phyloP scores from a whole-genome alignment of 1,140 invertebrate species.

The Sycophila sp. region DNA sequence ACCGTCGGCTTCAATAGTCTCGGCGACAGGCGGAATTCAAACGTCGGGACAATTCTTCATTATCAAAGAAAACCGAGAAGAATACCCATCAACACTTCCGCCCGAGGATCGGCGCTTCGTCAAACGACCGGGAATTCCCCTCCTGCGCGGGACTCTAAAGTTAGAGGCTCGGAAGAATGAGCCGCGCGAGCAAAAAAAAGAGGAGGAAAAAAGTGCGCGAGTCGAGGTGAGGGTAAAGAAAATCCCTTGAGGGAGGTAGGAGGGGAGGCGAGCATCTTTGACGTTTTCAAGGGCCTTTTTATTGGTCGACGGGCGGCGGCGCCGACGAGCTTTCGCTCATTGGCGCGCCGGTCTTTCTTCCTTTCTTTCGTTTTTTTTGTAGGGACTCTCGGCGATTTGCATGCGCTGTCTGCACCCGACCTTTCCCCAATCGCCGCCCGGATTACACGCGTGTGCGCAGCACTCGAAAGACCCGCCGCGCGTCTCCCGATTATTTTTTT shows the following conservation, averaged over 20 bases:
- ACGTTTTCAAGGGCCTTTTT: constrained; percentile 26
- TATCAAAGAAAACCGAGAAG: constrained; percentile 3
- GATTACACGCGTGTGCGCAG: too few species aligned
- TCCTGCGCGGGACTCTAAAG: background rate
- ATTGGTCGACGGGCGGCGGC: constrained; percentile 14
- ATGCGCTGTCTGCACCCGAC: too few species aligned
- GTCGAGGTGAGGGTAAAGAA: background rate
- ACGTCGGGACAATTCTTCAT: background rate
- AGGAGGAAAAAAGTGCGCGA: background rate
- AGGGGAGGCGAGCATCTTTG: constrained; percentile 3
- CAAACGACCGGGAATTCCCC: background rate
- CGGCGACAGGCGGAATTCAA: background rate
- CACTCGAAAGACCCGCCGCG: too few species aligned
- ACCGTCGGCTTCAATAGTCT: background rate
- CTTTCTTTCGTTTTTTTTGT: constrained; percentile 23
- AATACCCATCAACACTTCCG: constrained; percentile 28
- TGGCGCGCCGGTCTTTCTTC: constrained; percentile 26
- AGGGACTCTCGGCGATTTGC: too few species aligned
- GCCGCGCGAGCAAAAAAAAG: background rate
- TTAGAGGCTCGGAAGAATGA: background rate
- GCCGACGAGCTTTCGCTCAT: constrained; percentile 3
- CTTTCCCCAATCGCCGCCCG: too few species aligned
- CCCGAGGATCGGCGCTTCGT: background rate
- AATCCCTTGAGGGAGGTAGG: constrained; percentile 5
- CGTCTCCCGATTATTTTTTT: too few species aligned